Base-by-base conservation (phyloP, 2,888 invertebrate genomes). In the Amiota mariae region DNA sequence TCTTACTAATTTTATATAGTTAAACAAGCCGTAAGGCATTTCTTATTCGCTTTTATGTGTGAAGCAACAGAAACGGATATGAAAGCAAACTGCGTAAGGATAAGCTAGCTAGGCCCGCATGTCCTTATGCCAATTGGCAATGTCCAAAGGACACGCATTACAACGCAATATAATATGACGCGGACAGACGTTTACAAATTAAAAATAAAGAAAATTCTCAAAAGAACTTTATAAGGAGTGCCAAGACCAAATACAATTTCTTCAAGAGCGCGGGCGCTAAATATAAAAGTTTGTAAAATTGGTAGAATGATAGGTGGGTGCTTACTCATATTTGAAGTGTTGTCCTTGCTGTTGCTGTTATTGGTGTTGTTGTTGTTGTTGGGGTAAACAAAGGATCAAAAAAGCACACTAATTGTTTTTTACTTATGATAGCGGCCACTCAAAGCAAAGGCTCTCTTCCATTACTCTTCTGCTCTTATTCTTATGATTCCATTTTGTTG, bases 371-470 rank as follows among this genome's bases (percentile, higher is more conserved):
- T 74, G 75, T 76, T 80, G 78, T 77, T 76, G 77, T 76, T 77
- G 74, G 67, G 71, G 73, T 75, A 79, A 87, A 87, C 85, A 87
- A 87, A 87, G 87, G 85, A 86, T 87, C 86, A 87, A 87, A 87
- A 85, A 87, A 85, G 82, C 81, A 80, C 78, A 84, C 84, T 86
- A 87, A 87, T 87, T 87, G 87, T 86, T 87, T 86, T 85, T 82
- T 82, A 80, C 83, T 84, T 85, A 81, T 76, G 57, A 78, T 81
- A 72, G 79, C 75, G 79, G 75, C 4, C 9, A 24, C 18, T 18
- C 11, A 10, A 18, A 20, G 24, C 11, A 59, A 59, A 20, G 18
- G 18, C 20, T 18, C 59, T 59, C 9, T 24, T 59, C 18, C 3
- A 59, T 20, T 20, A 18, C 56, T 9, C 57, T 11, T 18, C 57